These are phyloP conservation scores for Chloropsis cyanopogon DNA, from an alignment of 2,113 vertebrate genomes.

Conservation along the genomic window DNA sequence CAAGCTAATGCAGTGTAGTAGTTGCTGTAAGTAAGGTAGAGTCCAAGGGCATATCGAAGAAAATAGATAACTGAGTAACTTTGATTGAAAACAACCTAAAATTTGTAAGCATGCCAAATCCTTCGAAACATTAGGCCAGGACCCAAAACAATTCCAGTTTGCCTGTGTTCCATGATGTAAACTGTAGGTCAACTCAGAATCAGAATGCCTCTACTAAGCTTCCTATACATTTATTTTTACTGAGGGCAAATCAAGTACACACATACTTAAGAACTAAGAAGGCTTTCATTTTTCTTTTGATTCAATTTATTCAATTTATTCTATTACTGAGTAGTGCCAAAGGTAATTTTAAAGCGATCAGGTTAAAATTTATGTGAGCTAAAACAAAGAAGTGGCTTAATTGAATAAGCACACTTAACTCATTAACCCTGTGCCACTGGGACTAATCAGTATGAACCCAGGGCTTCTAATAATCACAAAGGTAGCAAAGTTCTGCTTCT, in stretches of 20 bases:
- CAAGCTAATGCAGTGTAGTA: neutral
- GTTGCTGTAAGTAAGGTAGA: neutral
- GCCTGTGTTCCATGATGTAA: neutral
- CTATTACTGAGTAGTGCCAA: conserved; percentile 15
- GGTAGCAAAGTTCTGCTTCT: conserved; percentile 46
- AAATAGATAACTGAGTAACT: neutral
- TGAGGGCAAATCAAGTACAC: conserved; percentile 5
- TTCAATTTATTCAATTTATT: neutral
- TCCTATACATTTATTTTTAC: conserved; percentile 21
- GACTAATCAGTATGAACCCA: conserved; percentile 68
- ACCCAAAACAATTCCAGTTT: neutral
- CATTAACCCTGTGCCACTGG: conserved; percentile 71
- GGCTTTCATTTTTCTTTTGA: conserved; percentile 12
- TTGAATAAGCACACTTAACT: conserved; percentile 76
- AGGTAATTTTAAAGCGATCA: conserved; percentile 54
- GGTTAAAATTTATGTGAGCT: conserved; percentile 74
- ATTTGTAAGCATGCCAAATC: neutral
- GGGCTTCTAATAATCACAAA: conserved; percentile 57
- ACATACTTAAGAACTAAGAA: neutral
- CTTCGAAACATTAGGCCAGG: neutral
- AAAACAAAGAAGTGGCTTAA: conserved; percentile 73
- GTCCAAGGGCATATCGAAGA: neutral
- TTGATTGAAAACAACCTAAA: neutral
- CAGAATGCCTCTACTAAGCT: neutral
- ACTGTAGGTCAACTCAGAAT: neutral